Evolutionary conservation across 2,797 vertebrate species (phyloP).

Genomic region (Tauraco hartlaubi): DNA sequence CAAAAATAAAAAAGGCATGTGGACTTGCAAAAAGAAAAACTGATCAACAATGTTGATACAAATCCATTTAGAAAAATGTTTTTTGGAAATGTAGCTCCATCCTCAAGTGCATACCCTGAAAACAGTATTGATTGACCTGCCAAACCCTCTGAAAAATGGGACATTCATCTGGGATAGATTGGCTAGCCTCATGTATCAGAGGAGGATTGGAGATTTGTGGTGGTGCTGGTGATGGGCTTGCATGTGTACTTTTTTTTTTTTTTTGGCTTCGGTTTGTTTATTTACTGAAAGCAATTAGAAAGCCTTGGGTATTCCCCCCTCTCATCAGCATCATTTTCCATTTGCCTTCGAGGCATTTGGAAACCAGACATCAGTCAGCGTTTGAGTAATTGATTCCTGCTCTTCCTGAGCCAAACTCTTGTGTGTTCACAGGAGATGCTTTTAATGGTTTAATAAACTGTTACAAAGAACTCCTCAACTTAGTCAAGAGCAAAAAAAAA

Average conservation of each 20-base stretch:
- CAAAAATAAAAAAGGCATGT: not conserved
- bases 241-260: not conserved
- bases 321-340: conserved; percentile 31
- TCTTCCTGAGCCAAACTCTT: conserved; percentile 70
- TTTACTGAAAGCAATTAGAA: conserved; percentile 67
- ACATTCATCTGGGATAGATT: not conserved
- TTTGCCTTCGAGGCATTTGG: conserved; percentile 50
- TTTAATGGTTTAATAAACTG: conserved; percentile 81
- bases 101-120: conserved; percentile 21
- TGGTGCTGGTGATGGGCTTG: not conserved
- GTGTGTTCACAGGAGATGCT: conserved; percentile 67
- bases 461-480: conserved; percentile 74
- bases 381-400: conserved; percentile 73
- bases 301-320: conserved; percentile 40
- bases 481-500: conserved; percentile 66
- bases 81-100: not conserved
- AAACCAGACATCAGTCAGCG: conserved; percentile 50
- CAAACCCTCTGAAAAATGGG: conserved; percentile 10
- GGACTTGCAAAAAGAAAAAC: not conserved
- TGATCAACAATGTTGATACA: not conserved
- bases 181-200: not conserved
- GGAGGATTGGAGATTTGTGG: not conserved
- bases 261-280: not conserved
- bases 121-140: conserved; percentile 25
- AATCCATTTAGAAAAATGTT: not conserved